Conservation (phyloP, 2,888 invertebrate species). For the Agrochola macilenta region DNA sequence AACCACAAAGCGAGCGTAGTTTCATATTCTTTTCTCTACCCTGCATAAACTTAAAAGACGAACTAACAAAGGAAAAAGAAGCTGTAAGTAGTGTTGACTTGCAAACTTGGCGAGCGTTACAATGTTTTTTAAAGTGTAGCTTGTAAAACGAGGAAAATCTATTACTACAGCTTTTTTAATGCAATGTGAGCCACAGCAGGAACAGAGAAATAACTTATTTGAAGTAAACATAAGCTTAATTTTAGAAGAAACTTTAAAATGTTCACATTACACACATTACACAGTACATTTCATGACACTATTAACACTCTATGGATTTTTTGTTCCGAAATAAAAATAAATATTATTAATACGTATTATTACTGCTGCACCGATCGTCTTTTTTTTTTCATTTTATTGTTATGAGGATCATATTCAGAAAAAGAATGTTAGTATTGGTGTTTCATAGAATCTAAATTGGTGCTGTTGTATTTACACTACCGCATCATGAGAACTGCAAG, state of each 20-base stretch:
- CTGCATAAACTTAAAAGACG: neutral
- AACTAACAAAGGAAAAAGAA: neutral
- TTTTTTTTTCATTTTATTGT: too few species aligned
- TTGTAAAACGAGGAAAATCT: neutral
- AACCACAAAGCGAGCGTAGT: constrained; percentile 1
- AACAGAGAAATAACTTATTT: neutral
- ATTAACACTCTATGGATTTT: too few species aligned
- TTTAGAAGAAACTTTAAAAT: neutral
- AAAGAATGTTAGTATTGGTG: too few species aligned
- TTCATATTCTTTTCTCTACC: constrained; percentile 5
- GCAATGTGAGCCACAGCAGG: too few species aligned
- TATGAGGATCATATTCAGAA: too few species aligned
- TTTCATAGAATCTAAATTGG: too few species aligned
- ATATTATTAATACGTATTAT: too few species aligned
- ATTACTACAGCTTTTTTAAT: neutral
- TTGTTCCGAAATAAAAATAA: too few species aligned
- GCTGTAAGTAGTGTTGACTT: constrained; percentile 15
- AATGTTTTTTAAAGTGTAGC: neutral
- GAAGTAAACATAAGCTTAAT: neutral
- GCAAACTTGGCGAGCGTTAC: constrained; percentile 4
- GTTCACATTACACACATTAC: too few species aligned
- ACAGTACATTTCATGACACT: neutral
- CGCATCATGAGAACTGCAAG: neutral
- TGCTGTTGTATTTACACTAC: neutral
- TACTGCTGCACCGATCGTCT: too few species aligned